Evolutionary conservation across 2,113 vertebrate species (phyloP).

Genomic region (Leucoraja erinaceus): DNA sequence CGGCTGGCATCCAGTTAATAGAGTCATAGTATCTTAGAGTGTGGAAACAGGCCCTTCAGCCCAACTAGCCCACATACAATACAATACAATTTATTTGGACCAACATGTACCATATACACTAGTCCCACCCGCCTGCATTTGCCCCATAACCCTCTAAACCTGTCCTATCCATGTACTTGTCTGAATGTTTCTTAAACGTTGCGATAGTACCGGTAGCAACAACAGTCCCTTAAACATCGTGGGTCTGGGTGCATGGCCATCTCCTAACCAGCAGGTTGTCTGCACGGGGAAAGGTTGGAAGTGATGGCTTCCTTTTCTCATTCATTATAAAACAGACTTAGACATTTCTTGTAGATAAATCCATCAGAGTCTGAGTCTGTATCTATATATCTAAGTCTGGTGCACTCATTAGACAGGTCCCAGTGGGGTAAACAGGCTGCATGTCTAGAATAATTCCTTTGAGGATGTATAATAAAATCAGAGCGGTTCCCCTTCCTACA

Average conservation of each 20-base stretch:
- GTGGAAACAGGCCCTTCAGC: no score
- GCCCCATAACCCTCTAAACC: no score
- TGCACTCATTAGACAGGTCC: not conserved
- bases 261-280: not conserved
- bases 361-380: not conserved
- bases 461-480: not conserved
- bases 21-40: no score
- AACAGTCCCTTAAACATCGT: not conserved
- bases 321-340: not conserved
- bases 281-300: not conserved
- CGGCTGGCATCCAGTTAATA: no score
- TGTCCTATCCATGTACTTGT: no score
- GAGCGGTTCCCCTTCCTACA: not conserved
- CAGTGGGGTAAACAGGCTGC: not conserved
- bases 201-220: no score
- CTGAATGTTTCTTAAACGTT: no score
- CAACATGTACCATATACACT: no score
- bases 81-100: no score
- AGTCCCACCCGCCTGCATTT: no score
- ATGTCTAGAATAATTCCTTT: not conserved
- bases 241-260: not conserved
- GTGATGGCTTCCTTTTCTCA: not conserved
- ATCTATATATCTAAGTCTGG: not conserved
- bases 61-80: no score
- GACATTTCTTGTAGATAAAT: not conserved